Conservation (phyloP, 2,888 invertebrate species). For the Schizaphis graminum region DNA sequence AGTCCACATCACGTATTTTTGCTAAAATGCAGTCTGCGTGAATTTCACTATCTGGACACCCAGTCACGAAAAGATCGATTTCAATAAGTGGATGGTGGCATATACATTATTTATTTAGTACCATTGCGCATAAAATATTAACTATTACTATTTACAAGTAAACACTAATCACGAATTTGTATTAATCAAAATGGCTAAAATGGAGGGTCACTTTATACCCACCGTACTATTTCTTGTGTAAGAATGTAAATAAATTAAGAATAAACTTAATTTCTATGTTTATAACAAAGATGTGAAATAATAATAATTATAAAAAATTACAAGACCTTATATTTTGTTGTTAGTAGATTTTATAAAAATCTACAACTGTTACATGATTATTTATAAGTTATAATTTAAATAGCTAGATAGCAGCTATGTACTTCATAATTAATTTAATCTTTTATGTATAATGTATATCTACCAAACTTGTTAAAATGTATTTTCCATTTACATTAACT, state of each 20-base stretch:
- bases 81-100: neutral
- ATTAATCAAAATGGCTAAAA: neutral
- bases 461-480: neutral
- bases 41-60: neutral
- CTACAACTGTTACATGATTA: neutral
- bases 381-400: neutral
- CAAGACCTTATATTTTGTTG: neutral
- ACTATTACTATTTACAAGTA: neutral
- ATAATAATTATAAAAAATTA: neutral
- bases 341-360: neutral
- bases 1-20: neutral
- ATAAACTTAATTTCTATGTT: neutral
- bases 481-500: neutral
- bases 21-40: neutral
- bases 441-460: neutral
- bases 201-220: neutral
- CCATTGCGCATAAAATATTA: neutral
- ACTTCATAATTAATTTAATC: neutral
- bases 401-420: neutral
- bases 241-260: neutral
- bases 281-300: neutral
- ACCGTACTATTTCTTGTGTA: neutral
- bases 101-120: neutral
- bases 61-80: neutral
- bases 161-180: neutral